Evolutionary conservation across 2,888 invertebrate genomes (phyloP), one percentile per base, ranked within the genome.

Genomic region (Luperina testacea): DNA sequence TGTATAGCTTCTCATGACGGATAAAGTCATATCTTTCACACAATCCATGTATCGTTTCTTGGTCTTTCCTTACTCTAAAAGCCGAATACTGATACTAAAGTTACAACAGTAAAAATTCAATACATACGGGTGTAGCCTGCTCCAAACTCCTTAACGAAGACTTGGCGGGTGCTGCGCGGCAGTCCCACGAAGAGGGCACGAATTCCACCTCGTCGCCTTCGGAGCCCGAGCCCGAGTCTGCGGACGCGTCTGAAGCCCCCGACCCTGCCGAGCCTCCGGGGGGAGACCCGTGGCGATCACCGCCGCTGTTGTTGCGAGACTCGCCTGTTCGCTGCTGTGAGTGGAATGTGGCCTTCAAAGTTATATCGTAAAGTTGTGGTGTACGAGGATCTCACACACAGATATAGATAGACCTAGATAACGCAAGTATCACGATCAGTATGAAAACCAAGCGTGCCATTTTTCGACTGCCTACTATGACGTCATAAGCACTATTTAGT

Each of bases 181-280:
- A 98, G 94, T 98, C 98, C 98, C 98, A 98, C 82, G 98, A 98
- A 7, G 98, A 98, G 11, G 98, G 98, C 79, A 98, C 97, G 93
- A 98, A 98, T 92, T 98, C 98, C 76, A 97, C 97, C 90, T 98
- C 98, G 84, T 97, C 98, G 70, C 97, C 97, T 87, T 97, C 97
- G 17, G 95, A 95, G 87, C 96, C 96, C 67, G 96, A 96, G 71
- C 95, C 96, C 45, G 91, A 91, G 71, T 89, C 90, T 11, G 90
- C 92, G 8, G 89, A 88, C 27, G 92, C 95, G 72, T 91, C 93
- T 64, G 94, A 94, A 73, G 89, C 92, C 42, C 84, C 92, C 53
- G 92, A 91, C 20, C 85, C 90, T 42, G 82, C 90, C n/a, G 84
- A 81, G 38, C 75, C 83, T 67, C 74, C 84, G 27, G 80, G 61